phyloP scores from a whole-genome alignment of 2,113 vertebrate species.

The Oryzias woworae region DNA sequence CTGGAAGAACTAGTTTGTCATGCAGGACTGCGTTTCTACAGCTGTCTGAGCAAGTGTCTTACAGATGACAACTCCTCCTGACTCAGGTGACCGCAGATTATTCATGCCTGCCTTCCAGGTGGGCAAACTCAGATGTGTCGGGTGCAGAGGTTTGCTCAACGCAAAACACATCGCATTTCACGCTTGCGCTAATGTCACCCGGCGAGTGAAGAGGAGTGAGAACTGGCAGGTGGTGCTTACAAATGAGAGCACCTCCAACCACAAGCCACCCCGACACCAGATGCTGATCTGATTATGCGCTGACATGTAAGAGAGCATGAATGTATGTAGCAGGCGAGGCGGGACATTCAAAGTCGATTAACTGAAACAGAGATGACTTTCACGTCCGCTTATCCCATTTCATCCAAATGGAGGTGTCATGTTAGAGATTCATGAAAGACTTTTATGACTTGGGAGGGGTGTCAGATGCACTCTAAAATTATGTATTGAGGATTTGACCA shows the following conservation, averaged over 20 bases:
- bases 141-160: conserved; percentile 46
- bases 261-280: conserved; percentile 52
- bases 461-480: conserved; percentile 4
- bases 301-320: conserved; percentile 47
- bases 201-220: conserved; percentile 47
- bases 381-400: conserved; percentile 23
- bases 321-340: conserved; percentile 48
- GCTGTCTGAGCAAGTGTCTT: conserved; percentile 24
- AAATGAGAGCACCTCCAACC: conserved; percentile 62
- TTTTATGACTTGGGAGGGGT: conserved; percentile 16
- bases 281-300: conserved; percentile 66
- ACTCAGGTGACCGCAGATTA: conserved; percentile 57
- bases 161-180: conserved; percentile 66
- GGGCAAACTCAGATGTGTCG: conserved; percentile 49
- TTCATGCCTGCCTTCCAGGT: conserved; percentile 61
- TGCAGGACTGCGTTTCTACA: conserved; percentile 12
- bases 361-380: conserved; percentile 44
- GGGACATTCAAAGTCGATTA: conserved; percentile 44
- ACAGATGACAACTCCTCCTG: conserved; percentile 40
- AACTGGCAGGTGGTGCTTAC: conserved; percentile 70
- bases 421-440: conserved; percentile 16
- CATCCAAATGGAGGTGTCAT: conserved; percentile 24
- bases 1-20: not conserved
- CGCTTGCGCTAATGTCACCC: conserved; percentile 56
- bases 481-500: not conserved